These are phyloP conservation scores for Tenebrosternarchus preto DNA, from an alignment of 2,113 vertebrate species.

Conservation along the genomic window DNA sequence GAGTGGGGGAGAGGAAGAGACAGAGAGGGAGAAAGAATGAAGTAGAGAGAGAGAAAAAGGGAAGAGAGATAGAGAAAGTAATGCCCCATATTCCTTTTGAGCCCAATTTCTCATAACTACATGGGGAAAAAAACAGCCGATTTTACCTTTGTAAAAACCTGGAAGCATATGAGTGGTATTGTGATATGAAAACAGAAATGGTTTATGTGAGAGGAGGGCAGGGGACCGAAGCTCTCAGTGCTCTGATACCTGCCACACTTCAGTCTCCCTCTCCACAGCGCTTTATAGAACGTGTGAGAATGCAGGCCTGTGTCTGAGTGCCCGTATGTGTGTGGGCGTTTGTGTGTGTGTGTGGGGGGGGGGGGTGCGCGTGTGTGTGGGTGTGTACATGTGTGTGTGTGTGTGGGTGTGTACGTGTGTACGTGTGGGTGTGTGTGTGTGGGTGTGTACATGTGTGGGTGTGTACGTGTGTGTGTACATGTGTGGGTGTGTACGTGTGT, in stretches of 20 bases:
- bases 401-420: slow-evolving; percentile 32
- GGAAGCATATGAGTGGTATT: neutral
- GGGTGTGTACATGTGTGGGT: neutral
- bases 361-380: neutral
- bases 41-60: slow-evolving; percentile 60
- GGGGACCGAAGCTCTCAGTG: neutral
- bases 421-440: neutral
- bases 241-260: slow-evolving; percentile 19
- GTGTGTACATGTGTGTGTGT: slow-evolving; percentile 27
- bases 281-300: neutral
- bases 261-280: slow-evolving; percentile 1
- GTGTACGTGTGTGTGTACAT: slow-evolving; percentile 33
- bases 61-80: slow-evolving; percentile 64
- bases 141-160: neutral
- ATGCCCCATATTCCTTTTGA: neutral
- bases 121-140: neutral
- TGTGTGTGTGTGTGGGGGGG: slow-evolving; percentile 36
- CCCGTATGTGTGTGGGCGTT: neutral
- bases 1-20: slow-evolving; percentile 1
- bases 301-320: neutral
- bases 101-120: too few species aligned
- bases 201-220: neutral
- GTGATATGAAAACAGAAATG: neutral
- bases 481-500: slow-evolving; percentile 32
- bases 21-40: slow-evolving; percentile 35